Evolutionary conservation across 2,888 invertebrate genomes (phyloP).

Genomic region (Panorpa germanica): DNA sequence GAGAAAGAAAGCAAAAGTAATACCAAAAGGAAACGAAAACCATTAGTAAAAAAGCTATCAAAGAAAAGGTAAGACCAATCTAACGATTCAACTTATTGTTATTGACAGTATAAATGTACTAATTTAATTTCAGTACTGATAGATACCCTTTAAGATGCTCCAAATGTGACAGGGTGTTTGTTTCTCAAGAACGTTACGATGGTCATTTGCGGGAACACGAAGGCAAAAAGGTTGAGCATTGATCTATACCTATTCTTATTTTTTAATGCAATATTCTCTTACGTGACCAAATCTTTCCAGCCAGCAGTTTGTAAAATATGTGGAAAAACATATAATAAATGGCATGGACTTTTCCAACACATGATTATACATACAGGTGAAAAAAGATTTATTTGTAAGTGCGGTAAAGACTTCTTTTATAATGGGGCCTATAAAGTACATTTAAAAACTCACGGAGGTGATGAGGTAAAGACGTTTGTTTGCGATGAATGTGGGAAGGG

Average conservation of each 20-base stretch:
- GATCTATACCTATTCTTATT: background rate
- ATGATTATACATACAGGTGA: conserved; percentile 11
- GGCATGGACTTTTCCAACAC: conserved; percentile 11
- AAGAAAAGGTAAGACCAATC: no score
- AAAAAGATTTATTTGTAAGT: no score
- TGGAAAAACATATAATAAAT: conserved; percentile 11
- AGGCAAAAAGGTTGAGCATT: conserved; percentile 11
- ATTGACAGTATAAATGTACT: background rate
- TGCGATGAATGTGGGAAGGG: conserved; percentile 11
- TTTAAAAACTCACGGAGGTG: no score
- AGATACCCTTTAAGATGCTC: conserved; percentile 9
- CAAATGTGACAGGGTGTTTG: conserved; percentile 12
- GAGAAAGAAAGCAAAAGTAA: no score
- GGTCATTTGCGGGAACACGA: conserved; percentile 11
- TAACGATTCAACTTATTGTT: no score
- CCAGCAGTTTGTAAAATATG: conserved; percentile 11
- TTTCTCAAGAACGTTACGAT: conserved; percentile 9
- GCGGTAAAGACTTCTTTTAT: no score
- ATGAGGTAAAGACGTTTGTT: no score
- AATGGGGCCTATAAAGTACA: no score
- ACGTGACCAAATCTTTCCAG: conserved; percentile 5
- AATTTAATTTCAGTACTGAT: background rate
- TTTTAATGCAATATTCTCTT: conserved; percentile 1
- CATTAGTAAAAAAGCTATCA: no score
- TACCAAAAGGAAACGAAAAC: no score